Percentiles rank a stretch among this genome's conserved stretches.
Conservation (phyloP, 2,797 vertebrate species). For the Falco berigora region DNA sequence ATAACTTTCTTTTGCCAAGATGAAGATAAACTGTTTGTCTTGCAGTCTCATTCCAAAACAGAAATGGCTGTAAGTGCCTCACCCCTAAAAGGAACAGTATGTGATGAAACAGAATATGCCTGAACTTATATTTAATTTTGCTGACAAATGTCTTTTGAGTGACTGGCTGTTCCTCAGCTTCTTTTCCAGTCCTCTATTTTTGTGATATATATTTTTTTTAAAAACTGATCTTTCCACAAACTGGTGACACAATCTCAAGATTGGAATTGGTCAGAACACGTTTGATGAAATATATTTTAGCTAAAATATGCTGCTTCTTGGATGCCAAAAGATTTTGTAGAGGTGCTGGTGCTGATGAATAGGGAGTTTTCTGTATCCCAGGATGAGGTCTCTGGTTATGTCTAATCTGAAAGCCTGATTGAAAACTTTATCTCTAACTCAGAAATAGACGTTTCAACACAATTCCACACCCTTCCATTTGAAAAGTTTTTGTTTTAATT, state of each 20-base stretch:
- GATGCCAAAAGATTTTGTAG: not conserved
- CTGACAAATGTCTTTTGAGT: conserved; percentile 20
- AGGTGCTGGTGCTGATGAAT: not conserved
- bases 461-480: conserved; percentile 22
- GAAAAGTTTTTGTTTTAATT: conserved; percentile 23
- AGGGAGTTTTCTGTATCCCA: not conserved
- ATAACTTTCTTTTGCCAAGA: conserved; percentile 21
- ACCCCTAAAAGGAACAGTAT: conserved; percentile 37
- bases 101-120: conserved; percentile 41
- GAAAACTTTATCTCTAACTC: not conserved
- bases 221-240: not conserved
- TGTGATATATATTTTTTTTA: not conserved
- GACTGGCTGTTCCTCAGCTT: not conserved
- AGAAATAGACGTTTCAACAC: conserved; percentile 52
- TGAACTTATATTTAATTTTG: conserved; percentile 45
- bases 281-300: conserved; percentile 32
- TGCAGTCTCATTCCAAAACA: conserved; percentile 20
- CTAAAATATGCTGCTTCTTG: not conserved
- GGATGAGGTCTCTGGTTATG: not conserved
- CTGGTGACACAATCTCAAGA: conserved; percentile 2
- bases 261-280: not conserved
- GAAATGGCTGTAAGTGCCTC: conserved; percentile 13
- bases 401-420: not conserved
- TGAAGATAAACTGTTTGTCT: conserved; percentile 37
- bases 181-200: conserved; percentile 32